phyloP scores from a whole-genome alignment of 1,140 invertebrate species.

The Chlorops oryzae region DNA sequence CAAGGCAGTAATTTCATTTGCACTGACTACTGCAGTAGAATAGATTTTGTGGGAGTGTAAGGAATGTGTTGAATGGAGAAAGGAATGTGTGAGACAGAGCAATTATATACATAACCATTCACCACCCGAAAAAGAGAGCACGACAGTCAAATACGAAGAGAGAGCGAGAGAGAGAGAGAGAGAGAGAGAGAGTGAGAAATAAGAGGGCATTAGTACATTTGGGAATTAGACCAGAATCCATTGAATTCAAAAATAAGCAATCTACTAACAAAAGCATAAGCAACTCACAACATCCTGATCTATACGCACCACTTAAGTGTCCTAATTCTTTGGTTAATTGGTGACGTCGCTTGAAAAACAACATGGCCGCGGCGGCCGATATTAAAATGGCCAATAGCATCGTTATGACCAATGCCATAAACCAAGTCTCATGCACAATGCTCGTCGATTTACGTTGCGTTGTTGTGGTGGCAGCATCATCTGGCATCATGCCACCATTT shows the following conservation, averaged over 20 bases:
- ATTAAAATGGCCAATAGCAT: slow-evolving; percentile 57
- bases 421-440: slow-evolving; percentile 67
- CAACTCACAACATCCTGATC: neutral
- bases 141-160: neutral
- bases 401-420: slow-evolving; percentile 64
- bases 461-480: slow-evolving; percentile 32
- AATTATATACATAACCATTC: too few species aligned
- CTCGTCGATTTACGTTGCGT: slow-evolving; percentile 38
- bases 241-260: slow-evolving; percentile 2
- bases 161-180: neutral
- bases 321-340: slow-evolving; percentile 58
- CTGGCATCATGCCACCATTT: slow-evolving; percentile 17
- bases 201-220: neutral
- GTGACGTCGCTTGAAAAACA: slow-evolving; percentile 59
- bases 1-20: slow-evolving; percentile 60
- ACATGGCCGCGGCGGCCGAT: slow-evolving; percentile 56
- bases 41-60: neutral
- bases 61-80: neutral
- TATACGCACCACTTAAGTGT: slow-evolving; percentile 47
- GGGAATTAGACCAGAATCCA: neutral
- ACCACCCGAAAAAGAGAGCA: neutral
- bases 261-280: neutral
- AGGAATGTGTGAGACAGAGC: slow-evolving; percentile 3
- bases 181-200: neutral
- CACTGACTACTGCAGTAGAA: slow-evolving; percentile 49